These are phyloP conservation scores for Pilophorus perplexus DNA, from an alignment of 2,888 invertebrate species.

Conservation along the genomic window DNA sequence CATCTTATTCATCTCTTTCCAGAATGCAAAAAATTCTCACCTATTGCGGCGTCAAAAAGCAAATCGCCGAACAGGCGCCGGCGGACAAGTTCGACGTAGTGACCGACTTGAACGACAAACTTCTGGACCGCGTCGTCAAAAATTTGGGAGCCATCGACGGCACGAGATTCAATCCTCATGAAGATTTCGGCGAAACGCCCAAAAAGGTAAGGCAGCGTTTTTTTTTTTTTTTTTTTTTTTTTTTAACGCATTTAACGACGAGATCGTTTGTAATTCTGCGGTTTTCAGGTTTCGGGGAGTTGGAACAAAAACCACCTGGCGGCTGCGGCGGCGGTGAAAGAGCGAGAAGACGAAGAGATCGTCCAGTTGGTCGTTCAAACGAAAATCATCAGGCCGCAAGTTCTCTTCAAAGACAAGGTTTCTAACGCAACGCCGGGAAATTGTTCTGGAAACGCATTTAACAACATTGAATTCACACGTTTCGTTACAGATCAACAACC, in stretches of 20 bases:
- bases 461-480: no score
- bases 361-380: constrained; percentile 62
- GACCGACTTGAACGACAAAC: constrained; percentile 43
- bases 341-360: constrained; percentile 50
- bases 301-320: constrained; percentile 42
- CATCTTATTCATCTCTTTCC: no score
- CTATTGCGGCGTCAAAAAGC: constrained; percentile 59
- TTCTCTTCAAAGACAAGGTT: constrained; percentile 72
- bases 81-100: constrained; percentile 40
- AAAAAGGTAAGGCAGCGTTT: no score
- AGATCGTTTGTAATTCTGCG: no score
- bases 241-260: no score
- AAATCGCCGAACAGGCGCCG: constrained; percentile 52
- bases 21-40: constrained; percentile 59
- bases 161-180: constrained; percentile 34
- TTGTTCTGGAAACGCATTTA: no score
- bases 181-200: constrained; percentile 33
- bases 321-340: constrained; percentile 34
- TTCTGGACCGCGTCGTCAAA: constrained; percentile 43
- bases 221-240: no score
- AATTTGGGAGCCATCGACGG: constrained; percentile 43
- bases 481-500: constrained; percentile 65
- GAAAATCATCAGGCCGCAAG: constrained; percentile 72
- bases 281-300: constrained; percentile 42
- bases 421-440: no score